A percentile compares a stretch with the other conserved stretches of the same genome.
phyloP scores from a whole-genome alignment of 35 echinoderm and acorn worm species.

The Hemicentrotus pulcherrimus region DNA sequence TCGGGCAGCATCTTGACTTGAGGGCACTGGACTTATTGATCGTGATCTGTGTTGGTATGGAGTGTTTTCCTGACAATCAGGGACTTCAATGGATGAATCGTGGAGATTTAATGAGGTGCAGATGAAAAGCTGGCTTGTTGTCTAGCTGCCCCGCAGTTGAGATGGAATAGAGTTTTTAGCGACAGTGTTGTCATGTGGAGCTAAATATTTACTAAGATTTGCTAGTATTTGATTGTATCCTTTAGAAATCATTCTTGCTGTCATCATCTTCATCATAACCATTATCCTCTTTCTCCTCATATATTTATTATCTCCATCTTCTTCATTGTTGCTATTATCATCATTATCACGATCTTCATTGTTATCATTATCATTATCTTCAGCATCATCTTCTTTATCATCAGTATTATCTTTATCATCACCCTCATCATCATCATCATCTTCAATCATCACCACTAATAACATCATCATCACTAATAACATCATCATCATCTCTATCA shows the following conservation, averaged over 20 bases:
- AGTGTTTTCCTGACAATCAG: not conserved
- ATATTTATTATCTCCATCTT: not conserved
- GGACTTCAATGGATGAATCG: not conserved
- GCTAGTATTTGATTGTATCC: not conserved
- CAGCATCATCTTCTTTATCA: not conserved
- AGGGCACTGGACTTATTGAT: not conserved
- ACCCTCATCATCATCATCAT: not conserved
- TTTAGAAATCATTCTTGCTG: not conserved
- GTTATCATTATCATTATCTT: not conserved
- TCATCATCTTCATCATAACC: not conserved
- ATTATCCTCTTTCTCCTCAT: not conserved
- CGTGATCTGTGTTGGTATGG: slow-evolving; percentile 9
- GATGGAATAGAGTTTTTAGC: not conserved
- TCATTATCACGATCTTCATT: no score
- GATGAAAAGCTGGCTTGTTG: not conserved
- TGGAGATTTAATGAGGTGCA: not conserved
- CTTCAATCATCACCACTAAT: no score
- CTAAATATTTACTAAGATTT: not conserved
- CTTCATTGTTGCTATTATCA: not conserved
- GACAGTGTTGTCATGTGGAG: not conserved
- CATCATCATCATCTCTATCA: no score
- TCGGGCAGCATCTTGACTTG: not conserved
- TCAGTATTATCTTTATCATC: not conserved
- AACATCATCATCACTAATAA: no score
- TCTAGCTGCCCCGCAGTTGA: not conserved